phyloP scores from a whole-genome alignment of 2,888 invertebrate species.

The Deilephila porcellus region DNA sequence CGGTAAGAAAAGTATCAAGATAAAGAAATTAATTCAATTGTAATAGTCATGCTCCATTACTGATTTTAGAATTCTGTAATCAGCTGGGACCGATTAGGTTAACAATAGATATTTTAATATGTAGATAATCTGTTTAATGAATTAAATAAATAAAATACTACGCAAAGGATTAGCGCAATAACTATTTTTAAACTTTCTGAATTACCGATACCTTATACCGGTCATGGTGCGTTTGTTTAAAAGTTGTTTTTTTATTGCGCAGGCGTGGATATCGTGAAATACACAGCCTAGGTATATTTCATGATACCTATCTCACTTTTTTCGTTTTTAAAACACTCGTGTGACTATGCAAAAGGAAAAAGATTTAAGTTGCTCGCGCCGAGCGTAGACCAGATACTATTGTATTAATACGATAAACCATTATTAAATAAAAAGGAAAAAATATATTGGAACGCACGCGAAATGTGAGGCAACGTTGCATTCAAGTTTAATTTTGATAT shows the following conservation, averaged over 20 bases:
- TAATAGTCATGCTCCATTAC: too few species aligned
- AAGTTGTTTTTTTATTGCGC: slow-evolving; percentile 12
- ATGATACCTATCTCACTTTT: slow-evolving; percentile 53
- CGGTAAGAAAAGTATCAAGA: too few species aligned
- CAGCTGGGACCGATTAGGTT: too few species aligned
- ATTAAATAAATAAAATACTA: background rate
- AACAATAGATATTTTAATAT: too few species aligned
- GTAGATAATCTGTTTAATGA: too few species aligned
- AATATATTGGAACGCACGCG: slow-evolving; percentile 49
- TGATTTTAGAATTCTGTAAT: too few species aligned
- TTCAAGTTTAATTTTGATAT: slow-evolving; percentile 29
- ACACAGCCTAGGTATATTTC: slow-evolving; percentile 38
- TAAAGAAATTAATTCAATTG: too few species aligned
- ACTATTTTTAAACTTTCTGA: background rate
- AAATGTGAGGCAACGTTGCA: slow-evolving; percentile 28
- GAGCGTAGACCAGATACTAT: slow-evolving; percentile 55
- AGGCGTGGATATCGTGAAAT: slow-evolving; percentile 44
- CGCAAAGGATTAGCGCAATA: background rate
- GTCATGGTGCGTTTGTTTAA: background rate
- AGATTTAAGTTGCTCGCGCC: slow-evolving; percentile 39
- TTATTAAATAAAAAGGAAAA: slow-evolving; percentile 51
- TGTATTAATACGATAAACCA: slow-evolving; percentile 68
- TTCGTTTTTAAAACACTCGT: slow-evolving; percentile 53
- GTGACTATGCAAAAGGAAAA: slow-evolving; percentile 54
- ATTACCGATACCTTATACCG: background rate